These are phyloP conservation scores for Mobula hypostoma DNA, from an alignment of 2,113 vertebrate species.

Conservation along the genomic window DNA sequence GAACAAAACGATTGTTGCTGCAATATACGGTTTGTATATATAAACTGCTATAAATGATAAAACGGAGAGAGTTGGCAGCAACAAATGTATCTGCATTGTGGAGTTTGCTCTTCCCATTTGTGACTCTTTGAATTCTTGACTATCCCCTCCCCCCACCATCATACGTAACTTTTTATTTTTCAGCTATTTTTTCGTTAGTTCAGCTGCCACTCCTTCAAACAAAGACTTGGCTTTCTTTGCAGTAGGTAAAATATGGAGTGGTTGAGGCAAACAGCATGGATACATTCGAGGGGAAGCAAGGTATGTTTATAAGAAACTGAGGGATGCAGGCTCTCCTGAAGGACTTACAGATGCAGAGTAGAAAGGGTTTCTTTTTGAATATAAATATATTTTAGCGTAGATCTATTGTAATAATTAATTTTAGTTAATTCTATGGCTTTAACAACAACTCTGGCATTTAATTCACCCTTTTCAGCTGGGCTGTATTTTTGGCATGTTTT, in stretches of 20 bases:
- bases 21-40: neutral
- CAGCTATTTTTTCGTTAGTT: neutral
- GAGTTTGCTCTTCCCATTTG: neutral
- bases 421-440: neutral
- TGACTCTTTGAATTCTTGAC: neutral
- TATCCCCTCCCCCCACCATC: neutral
- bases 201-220: conserved; percentile 1
- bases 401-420: neutral
- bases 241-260: neutral
- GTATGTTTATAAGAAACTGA: neutral
- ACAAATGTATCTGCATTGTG: neutral
- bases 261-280: neutral
- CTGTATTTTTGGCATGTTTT: neutral
- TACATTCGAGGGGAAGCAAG: neutral
- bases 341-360: neutral
- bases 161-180: neutral
- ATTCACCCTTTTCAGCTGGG: neutral
- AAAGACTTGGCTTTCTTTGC: neutral
- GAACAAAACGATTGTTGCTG: too few species aligned
- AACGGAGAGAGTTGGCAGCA: neutral
- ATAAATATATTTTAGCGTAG: neutral
- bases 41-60: neutral
- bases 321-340: neutral
- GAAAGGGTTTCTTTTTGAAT: neutral
- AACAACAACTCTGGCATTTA: neutral